Evolutionary conservation across 2,888 invertebrate genomes (phyloP).

Genomic region (Dolomedes plantarius): DNA sequence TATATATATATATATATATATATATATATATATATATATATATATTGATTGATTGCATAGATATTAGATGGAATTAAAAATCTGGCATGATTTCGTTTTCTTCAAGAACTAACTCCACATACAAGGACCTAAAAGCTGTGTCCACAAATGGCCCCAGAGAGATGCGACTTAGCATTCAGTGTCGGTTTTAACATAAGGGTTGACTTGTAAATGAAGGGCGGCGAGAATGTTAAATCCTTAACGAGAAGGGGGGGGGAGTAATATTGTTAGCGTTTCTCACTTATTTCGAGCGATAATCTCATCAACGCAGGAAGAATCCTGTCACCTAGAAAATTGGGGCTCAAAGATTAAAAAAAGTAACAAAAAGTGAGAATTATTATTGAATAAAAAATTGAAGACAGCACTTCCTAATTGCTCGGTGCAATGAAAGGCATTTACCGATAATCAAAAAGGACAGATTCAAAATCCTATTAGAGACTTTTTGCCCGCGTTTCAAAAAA

Average conservation of each 20-base stretch:
- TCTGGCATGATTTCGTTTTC: no score
- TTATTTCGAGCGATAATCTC: conserved; percentile 60
- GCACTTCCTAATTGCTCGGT: conserved; percentile 60
- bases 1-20: no score
- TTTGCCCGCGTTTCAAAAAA: conserved; percentile 19
- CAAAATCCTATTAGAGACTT: conserved; percentile 62
- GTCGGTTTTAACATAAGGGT: conserved; percentile 58
- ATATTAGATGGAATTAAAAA: no score
- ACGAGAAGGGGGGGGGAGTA: conserved; percentile 47
- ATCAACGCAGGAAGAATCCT: conserved; percentile 58
- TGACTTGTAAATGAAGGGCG: conserved; percentile 62
- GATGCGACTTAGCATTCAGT: not conserved
- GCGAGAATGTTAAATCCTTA: conserved; percentile 64
- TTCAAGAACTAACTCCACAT: no score
- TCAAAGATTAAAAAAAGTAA: conserved; percentile 38
- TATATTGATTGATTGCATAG: no score
- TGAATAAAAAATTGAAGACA: conserved; percentile 55
- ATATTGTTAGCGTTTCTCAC: conserved; percentile 59
- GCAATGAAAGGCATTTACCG: conserved; percentile 68
- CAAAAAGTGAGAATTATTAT: conserved; percentile 56
- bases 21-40: no score
- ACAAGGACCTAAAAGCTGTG: no score
- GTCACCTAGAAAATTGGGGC: conserved; percentile 69
- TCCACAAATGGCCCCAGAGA: conserved; percentile 37
- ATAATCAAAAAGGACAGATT: conserved; percentile 68